phyloP scores from a whole-genome alignment of 2,797 vertebrate species.

The Botia almorhae region DNA sequence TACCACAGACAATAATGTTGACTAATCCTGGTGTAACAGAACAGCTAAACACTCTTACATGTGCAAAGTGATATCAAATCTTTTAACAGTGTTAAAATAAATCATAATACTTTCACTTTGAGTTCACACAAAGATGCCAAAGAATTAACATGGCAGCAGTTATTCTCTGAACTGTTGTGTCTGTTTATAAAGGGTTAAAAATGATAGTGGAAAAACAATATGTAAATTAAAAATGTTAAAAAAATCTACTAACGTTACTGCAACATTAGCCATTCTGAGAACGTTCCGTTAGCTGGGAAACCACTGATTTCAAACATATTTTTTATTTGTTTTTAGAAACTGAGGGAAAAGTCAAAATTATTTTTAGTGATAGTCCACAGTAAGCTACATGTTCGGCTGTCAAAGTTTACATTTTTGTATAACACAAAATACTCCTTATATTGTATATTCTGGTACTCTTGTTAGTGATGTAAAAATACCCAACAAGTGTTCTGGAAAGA shows the following conservation, averaged over 20 bases:
- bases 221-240: too few species aligned
- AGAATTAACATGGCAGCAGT: not conserved
- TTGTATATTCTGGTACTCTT: not conserved
- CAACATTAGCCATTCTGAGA: too few species aligned
- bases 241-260: too few species aligned
- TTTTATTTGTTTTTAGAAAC: too few species aligned
- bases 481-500: slow-evolving; percentile 22
- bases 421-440: not conserved
- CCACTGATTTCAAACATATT: too few species aligned
- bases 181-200: not conserved
- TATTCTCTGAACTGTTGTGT: not conserved
- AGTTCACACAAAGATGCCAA: not conserved
- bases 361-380: not conserved
- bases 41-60: not conserved
- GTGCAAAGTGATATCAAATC: not conserved
- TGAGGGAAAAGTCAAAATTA: not conserved
- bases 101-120: not conserved
- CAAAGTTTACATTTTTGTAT: not conserved
- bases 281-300: too few species aligned
- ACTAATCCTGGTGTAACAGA: not conserved
- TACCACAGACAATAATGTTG: not conserved
- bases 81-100: not conserved
- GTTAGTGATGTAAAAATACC: slow-evolving; percentile 24
- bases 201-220: not conserved
- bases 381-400: not conserved